Conservation (phyloP, 2,113 vertebrate species). For the Saguinus midas region DNA sequence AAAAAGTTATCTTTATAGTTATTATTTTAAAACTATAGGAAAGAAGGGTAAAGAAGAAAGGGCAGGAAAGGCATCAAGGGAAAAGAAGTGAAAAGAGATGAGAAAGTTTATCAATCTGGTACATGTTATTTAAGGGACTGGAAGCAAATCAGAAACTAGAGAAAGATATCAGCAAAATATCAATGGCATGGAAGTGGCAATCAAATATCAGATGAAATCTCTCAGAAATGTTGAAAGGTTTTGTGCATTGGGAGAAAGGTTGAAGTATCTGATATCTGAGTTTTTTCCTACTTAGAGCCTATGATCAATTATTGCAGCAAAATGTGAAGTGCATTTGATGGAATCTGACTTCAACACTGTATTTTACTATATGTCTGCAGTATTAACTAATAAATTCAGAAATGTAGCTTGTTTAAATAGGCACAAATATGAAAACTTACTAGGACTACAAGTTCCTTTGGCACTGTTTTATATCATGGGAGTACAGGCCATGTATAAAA, state of each 20-base stretch:
- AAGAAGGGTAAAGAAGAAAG: not conserved
- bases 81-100: not conserved
- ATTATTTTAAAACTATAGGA: not conserved
- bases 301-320: slow-evolving; percentile 3
- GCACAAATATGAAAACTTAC: not conserved
- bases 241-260: not conserved
- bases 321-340: not conserved
- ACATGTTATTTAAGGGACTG: not conserved
- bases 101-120: not conserved
- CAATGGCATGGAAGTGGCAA: not conserved
- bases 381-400: not conserved
- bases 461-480: not conserved
- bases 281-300: not conserved
- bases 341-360: not conserved
- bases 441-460: not conserved
- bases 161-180: not conserved
- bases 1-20: not conserved
- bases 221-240: not conserved
- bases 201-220: not conserved
- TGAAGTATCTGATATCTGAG: not conserved
- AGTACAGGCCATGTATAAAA: not conserved
- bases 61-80: not conserved
- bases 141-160: not conserved
- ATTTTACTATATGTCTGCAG: not conserved
- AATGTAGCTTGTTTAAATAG: not conserved